Evolutionary conservation across 2,797 vertebrate genomes (phyloP).

Genomic region (Brachymystax lenok): DNA sequence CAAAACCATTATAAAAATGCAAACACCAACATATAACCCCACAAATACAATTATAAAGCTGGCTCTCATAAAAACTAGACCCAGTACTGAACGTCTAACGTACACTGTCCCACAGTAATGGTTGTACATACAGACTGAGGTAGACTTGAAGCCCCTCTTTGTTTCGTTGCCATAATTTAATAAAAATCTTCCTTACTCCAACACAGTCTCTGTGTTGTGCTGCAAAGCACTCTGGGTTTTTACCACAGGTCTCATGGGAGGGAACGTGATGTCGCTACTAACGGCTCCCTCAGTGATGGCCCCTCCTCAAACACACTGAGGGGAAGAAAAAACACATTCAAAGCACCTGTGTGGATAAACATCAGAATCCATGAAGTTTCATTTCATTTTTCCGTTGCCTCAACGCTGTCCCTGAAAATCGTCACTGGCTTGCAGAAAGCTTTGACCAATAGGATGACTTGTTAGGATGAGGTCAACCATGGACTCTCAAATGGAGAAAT

Average conservation of each 20-base stretch:
- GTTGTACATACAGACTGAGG: constrained; percentile 35
- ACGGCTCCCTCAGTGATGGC: constrained; percentile 33
- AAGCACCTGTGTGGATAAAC: constrained; percentile 64
- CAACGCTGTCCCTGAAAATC: constrained; percentile 51
- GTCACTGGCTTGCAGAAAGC: neutral
- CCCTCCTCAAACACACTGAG: constrained; percentile 9
- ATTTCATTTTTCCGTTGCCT: constrained; percentile 61
- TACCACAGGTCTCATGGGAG: constrained; percentile 67
- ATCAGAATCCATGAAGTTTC: constrained; percentile 66
- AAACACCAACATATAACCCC: constrained; percentile 23
- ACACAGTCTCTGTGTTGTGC: constrained; percentile 66
- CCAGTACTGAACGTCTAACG: neutral
- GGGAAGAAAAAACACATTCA: neutral
- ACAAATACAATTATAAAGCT: constrained; percentile 18
- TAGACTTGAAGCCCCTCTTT: constrained; percentile 54
- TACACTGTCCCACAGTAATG: constrained; percentile 7
- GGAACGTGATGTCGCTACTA: constrained; percentile 59
- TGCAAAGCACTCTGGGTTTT: constrained; percentile 69
- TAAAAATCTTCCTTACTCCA: constrained; percentile 62
- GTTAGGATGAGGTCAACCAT: neutral
- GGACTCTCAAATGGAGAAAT: neutral
- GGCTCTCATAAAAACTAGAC: neutral
- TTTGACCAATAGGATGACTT: neutral
- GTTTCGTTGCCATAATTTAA: constrained; percentile 65
- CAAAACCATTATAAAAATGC: neutral